Evolutionary conservation across 1,140 invertebrate species (phyloP).

Genomic region (Neodiprion pinetum): DNA sequence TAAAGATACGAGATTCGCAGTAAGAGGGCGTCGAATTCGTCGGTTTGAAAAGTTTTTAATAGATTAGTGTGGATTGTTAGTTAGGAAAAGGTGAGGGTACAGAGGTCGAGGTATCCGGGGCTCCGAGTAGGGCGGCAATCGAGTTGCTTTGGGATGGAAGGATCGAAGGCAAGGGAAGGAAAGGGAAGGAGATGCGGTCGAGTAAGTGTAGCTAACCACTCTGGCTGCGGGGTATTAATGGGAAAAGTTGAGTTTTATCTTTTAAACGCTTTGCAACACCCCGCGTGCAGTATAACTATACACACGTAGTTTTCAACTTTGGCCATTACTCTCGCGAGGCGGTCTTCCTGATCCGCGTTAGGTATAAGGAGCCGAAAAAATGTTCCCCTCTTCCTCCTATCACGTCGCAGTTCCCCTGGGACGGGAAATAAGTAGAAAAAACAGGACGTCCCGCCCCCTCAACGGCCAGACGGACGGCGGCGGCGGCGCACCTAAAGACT

Average conservation of each 20-base stretch:
- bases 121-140: constrained; percentile 47
- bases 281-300: constrained; percentile 22
- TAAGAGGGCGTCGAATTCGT: not conserved
- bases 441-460: no score
- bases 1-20: no score
- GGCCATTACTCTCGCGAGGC: constrained; percentile 21
- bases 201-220: constrained; percentile 21
- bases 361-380: not conserved
- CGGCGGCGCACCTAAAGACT: not conserved
- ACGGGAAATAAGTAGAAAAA: no score
- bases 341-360: constrained; percentile 28
- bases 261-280: constrained; percentile 60
- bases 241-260: constrained; percentile 64
- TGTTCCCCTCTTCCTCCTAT: no score
- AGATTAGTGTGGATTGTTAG: constrained; percentile 48
- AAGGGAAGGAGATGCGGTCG: not conserved
- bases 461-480: no score
- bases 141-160: constrained; percentile 32
- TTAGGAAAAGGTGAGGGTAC: not conserved
- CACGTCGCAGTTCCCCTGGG: no score
- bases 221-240: constrained; percentile 56
- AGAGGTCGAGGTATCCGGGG: constrained; percentile 17
- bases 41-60: constrained; percentile 56
- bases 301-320: constrained; percentile 57
- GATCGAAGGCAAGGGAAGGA: constrained; percentile 17